Evolutionary conservation across 2,888 invertebrate genomes (phyloP).

Genomic region (Philhelius pedissequus): DNA sequence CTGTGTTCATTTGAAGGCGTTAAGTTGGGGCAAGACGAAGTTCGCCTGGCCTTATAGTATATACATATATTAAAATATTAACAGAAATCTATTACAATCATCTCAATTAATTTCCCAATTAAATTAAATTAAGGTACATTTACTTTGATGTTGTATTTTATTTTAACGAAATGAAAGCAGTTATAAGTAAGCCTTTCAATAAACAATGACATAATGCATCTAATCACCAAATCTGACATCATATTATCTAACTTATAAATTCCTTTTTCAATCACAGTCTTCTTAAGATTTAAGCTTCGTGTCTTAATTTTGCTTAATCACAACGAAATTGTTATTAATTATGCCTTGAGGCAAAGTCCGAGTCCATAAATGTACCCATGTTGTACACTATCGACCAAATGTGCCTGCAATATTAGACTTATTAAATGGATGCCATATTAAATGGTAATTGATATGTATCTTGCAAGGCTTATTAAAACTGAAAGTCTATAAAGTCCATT

Average conservation of each 20-base stretch:
- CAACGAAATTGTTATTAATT: slow-evolving; percentile 3
- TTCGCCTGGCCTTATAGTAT: too few species aligned
- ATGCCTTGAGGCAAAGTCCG: not conserved
- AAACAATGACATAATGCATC: not conserved
- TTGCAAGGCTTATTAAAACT: slow-evolving; percentile 26
- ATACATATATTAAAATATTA: too few species aligned
- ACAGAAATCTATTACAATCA: too few species aligned
- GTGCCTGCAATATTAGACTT: slow-evolving; percentile 11
- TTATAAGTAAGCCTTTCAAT: not conserved
- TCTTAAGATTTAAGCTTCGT: not conserved
- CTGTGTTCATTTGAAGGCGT: too few species aligned
- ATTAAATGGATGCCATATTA: slow-evolving; percentile 31
- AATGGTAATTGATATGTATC: slow-evolving; percentile 19
- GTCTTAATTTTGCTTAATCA: not conserved
- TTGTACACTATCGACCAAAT: not conserved
- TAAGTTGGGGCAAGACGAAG: too few species aligned
- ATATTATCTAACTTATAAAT: not conserved
- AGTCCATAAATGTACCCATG: not conserved
- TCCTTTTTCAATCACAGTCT: not conserved
- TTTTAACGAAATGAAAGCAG: not conserved
- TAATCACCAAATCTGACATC: not conserved
- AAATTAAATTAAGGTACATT: too few species aligned
- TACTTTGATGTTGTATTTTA: not conserved
- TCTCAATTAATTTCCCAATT: too few species aligned
- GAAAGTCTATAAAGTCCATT: too few species aligned